phyloP scores from a whole-genome alignment of 2,113 vertebrate genomes.

The Oncorhynchus mykiss region DNA sequence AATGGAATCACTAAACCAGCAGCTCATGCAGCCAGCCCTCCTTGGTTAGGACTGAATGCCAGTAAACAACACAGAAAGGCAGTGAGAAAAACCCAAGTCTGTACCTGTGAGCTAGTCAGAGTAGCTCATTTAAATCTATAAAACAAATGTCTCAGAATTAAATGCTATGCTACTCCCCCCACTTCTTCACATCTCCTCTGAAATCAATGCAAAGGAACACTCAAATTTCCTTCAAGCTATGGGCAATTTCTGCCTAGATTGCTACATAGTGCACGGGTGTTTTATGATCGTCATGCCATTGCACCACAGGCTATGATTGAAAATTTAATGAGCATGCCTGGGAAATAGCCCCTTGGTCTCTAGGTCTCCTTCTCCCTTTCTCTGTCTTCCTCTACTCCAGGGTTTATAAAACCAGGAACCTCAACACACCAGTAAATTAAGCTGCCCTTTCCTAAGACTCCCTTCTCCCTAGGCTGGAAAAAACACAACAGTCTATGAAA shows the following conservation, averaged over 20 bases:
- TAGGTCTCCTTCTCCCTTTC: conserved; percentile 10
- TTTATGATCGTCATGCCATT: conserved; percentile 65
- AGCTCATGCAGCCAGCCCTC: conserved; percentile 17
- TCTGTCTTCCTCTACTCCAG: conserved; percentile 28
- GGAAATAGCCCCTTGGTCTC: conserved; percentile 60
- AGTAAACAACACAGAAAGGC: conserved; percentile 2
- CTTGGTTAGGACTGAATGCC: too few species aligned
- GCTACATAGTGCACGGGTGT: conserved; percentile 58
- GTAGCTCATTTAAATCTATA: conserved; percentile 43
- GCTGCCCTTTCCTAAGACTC: conserved; percentile 49
- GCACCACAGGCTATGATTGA: conserved; percentile 68
- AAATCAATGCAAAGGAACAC: conserved; percentile 68
- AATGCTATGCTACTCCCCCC: conserved; percentile 38
- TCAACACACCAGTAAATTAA: conserved; percentile 65
- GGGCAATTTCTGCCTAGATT: conserved; percentile 58
- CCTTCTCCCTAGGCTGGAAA: conserved; percentile 11
- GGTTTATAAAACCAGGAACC: conserved; percentile 57
- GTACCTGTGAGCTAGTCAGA: conserved; percentile 47
- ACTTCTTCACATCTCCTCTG: conserved; percentile 48
- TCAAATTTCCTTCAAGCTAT: conserved; percentile 57
- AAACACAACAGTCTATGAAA: conserved; percentile 49
- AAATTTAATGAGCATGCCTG: conserved; percentile 70
- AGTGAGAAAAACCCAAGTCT: conserved; percentile 34
- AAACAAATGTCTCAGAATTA: conserved; percentile 56
- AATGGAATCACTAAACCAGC: conserved; percentile 56